These are phyloP conservation scores for Zaprionus gabonicus DNA, from an alignment of 1,140 invertebrate genomes.

Conservation along the genomic window DNA sequence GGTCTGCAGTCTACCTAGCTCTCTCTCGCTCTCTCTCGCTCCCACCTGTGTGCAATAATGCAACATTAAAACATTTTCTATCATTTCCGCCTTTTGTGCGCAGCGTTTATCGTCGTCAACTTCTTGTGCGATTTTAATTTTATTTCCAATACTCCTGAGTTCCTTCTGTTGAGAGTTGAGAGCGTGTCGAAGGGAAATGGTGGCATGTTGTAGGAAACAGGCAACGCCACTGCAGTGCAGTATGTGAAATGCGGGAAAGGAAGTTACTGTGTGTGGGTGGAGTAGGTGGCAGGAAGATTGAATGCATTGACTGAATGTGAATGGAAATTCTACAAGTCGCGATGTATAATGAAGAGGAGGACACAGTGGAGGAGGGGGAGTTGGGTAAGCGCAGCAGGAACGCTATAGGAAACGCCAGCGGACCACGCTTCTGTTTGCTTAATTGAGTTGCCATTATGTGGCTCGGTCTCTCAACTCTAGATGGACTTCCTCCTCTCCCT, in stretches of 20 bases:
- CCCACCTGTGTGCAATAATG: conserved; percentile 8
- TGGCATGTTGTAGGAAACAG: conserved; percentile 71
- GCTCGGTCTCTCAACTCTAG: conserved; percentile 6
- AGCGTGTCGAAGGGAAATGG: conserved; percentile 62
- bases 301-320: conserved; percentile 57
- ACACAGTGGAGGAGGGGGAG: too few relatives aligned
- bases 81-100: conserved; percentile 71
- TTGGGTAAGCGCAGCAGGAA: neutral
- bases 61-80: conserved; percentile 81
- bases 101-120: conserved; percentile 51
- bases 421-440: conserved; percentile 70
- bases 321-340: conserved; percentile 62
- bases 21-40: neutral
- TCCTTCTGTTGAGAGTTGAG: conserved; percentile 31
- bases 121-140: conserved; percentile 79
- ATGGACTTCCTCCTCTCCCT: too few relatives aligned
- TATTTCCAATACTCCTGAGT: conserved; percentile 52
- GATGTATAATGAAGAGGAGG: neutral
- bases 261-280: neutral
- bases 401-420: conserved; percentile 50
- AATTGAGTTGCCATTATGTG: conserved; percentile 76
- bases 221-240: conserved; percentile 57
- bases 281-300: conserved; percentile 1
- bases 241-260: conserved; percentile 7
- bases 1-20: neutral